A percentile compares a stretch with the other conserved stretches of the same genome.
phyloP scores from a whole-genome alignment of 2,113 vertebrate species.

The crab-eating macaque (Macaca fascicularis) region DNA sequence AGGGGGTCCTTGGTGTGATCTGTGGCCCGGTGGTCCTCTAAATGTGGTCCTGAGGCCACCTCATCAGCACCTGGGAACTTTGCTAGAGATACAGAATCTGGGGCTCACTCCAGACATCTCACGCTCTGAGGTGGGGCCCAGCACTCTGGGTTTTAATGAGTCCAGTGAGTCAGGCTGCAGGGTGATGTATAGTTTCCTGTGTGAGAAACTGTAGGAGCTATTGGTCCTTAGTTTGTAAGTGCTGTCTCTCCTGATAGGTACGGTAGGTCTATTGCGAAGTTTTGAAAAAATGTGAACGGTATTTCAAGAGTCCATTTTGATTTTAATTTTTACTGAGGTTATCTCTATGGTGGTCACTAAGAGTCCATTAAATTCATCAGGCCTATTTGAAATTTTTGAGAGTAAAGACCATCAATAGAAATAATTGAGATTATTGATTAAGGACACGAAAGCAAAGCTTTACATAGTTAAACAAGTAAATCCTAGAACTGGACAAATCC shows the following conservation, averaged over 20 bases:
- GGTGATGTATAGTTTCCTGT: rapidly evolving
- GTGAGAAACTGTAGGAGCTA: neutral
- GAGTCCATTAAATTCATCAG: neutral
- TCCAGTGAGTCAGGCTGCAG: too few relatives aligned
- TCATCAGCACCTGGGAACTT: rapidly evolving
- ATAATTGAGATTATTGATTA: neutral
- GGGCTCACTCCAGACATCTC: rapidly evolving
- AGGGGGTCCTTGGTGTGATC: neutral
- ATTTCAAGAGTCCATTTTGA: neutral
- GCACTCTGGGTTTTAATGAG: neutral
- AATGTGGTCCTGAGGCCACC: neutral
- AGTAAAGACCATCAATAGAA: neutral
- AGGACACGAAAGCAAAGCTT: neutral
- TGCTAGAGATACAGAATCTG: neutral
- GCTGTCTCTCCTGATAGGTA: rapidly evolving
- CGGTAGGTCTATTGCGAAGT: rapidly evolving
- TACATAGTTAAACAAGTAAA: neutral
- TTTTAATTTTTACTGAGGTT: neutral
- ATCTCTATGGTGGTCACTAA: neutral
- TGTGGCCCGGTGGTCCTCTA: too few relatives aligned
- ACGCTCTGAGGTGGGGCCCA: too few relatives aligned
- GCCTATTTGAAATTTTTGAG: neutral
- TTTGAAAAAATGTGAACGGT: neutral
- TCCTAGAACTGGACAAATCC: too few relatives aligned
- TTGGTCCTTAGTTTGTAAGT: too few relatives aligned